Evolutionary conservation across 1,140 invertebrate genomes (phyloP).

Genomic region (Armadillidium nasatum): DNA sequence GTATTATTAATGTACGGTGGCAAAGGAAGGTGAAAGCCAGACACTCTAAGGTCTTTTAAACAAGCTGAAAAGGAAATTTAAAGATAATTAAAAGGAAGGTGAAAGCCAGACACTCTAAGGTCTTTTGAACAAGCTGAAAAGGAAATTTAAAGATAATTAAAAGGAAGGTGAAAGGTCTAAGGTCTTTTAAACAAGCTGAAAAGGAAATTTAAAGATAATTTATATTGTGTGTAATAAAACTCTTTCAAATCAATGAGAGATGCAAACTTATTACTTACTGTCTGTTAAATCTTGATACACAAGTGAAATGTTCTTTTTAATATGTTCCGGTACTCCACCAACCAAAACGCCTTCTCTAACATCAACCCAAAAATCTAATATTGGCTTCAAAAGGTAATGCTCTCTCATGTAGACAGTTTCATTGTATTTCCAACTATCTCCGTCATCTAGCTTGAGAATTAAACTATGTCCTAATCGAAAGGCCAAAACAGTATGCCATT

Average conservation of each 20-base stretch:
- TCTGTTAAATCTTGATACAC: background rate
- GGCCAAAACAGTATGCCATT: background rate
- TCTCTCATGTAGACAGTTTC: background rate
- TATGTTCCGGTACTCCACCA: background rate
- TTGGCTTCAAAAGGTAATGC: background rate
- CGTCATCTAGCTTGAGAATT: background rate
- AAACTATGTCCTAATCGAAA: background rate
- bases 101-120: background rate
- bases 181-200: background rate
- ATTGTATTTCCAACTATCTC: background rate
- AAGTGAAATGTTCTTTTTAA: background rate
- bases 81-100: background rate
- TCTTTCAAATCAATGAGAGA: background rate
- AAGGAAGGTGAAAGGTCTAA: background rate
- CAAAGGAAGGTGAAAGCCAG: background rate
- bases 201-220: background rate
- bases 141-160: background rate
- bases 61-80: background rate
- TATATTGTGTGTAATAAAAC: background rate
- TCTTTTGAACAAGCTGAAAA: background rate
- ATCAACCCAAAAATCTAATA: conserved; percentile 1
- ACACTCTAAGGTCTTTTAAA: background rate
- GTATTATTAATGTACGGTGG: background rate
- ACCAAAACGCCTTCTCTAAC: background rate
- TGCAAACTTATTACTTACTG: background rate